phyloP scores from a whole-genome alignment of 92 coral and sea anemone genomes.

The Desmophyllum pertusum region DNA sequence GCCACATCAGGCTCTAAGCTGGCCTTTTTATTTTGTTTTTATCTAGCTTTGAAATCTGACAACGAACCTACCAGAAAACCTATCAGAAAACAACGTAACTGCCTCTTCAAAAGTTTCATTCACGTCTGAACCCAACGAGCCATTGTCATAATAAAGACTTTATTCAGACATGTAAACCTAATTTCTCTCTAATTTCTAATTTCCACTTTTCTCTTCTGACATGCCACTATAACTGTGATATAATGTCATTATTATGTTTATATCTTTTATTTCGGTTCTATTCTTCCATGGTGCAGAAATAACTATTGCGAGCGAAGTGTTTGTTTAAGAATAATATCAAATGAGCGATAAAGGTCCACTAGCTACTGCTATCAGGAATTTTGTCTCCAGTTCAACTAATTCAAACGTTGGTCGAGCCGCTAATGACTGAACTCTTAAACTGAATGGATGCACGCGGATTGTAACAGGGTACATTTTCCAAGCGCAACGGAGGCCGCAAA shows the following conservation, averaged over 20 bases:
- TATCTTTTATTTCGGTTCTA: not conserved
- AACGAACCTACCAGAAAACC: not conserved
- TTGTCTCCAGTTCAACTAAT: conserved; percentile 1
- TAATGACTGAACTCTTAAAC: not conserved
- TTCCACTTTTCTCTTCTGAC: not conserved
- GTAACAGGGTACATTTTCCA: not conserved
- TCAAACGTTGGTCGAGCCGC: not conserved
- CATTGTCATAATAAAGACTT: not conserved
- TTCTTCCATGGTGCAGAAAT: not conserved
- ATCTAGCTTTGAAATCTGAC: not conserved
- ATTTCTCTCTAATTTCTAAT: too few species aligned
- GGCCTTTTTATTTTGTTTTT: not conserved
- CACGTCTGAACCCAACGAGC: not conserved
- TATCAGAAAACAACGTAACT: not conserved
- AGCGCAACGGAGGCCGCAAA: not conserved
- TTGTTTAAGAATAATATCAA: conserved; percentile 1
- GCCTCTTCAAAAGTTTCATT: not conserved
- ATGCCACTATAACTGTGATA: not conserved
- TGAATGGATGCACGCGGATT: not conserved
- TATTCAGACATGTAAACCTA: too few species aligned
- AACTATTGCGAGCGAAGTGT: not conserved
- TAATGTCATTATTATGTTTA: not conserved
- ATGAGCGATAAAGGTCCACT: conserved; percentile 2
- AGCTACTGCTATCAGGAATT: not conserved
- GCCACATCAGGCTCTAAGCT: not conserved